phyloP scores from a whole-genome alignment of 2,797 vertebrate genomes.

The Limosa lapponica region DNA sequence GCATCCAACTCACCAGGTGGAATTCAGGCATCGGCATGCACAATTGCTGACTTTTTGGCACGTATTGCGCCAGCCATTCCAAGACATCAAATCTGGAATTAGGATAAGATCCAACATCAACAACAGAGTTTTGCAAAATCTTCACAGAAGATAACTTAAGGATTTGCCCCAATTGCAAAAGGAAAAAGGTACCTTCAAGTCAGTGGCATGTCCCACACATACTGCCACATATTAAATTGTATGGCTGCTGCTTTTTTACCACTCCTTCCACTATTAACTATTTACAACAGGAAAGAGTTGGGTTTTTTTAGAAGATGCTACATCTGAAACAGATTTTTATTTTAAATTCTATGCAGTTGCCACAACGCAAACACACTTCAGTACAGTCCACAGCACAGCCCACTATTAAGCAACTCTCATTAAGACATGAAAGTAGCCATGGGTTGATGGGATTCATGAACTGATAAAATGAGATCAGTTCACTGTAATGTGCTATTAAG shows the following conservation, averaged over 20 bases:
- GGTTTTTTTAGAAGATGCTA: neutral
- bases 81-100: neutral
- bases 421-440: neutral
- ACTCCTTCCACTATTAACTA: neutral
- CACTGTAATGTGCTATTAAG: neutral
- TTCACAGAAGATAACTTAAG: neutral
- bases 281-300: neutral
- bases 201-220: neutral
- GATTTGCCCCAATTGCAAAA: neutral
- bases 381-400: neutral
- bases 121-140: neutral
- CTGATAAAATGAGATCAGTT: neutral
- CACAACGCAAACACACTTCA: neutral
- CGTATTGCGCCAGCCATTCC: rapidly evolving
- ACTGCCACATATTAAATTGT: neutral
- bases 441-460: neutral
- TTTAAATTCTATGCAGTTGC: neutral
- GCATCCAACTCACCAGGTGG: neutral
- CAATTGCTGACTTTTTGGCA: neutral
- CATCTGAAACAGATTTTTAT: neutral
- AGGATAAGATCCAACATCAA: neutral
- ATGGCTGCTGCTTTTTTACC: neutral
- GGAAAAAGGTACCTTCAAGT: neutral
- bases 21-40: neutral
- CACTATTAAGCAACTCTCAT: neutral